These are phyloP conservation scores for Hypocryptadius cinnamomeus DNA, from an alignment of 2,113 vertebrate genomes.

Conservation along the genomic window DNA sequence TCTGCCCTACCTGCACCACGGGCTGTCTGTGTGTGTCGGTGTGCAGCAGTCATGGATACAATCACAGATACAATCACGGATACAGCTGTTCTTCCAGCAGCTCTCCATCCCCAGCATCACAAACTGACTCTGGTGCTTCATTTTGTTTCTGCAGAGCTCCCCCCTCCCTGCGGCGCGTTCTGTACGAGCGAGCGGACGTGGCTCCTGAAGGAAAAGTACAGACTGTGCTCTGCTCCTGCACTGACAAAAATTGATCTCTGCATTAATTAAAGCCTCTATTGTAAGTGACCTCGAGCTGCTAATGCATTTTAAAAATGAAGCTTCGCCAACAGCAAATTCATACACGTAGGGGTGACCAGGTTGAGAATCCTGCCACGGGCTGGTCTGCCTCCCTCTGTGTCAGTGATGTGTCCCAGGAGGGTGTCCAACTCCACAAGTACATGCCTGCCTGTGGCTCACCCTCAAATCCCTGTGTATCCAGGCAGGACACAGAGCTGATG, in stretches of 20 bases:
- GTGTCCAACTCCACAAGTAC: neutral
- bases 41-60: neutral
- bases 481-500: neutral
- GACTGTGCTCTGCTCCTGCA: conserved; percentile 18
- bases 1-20: neutral
- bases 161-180: neutral
- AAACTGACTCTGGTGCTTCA: neutral
- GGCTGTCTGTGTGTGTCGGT: rapidly evolving
- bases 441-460: rapidly evolving
- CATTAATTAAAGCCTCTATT: conserved; percentile 63
- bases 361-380: neutral
- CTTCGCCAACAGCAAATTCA: neutral
- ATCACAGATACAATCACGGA: neutral
- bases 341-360: neutral
- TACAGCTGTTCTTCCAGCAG: neutral
- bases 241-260: conserved; percentile 63
- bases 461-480: neutral
- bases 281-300: conserved; percentile 51
- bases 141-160: neutral
- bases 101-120: neutral
- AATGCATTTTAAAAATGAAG: conserved; percentile 42
- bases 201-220: conserved; percentile 58
- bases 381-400: neutral
- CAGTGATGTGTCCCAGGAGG: rapidly evolving
- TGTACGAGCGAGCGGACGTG: neutral